These are phyloP conservation scores for Anorthoa munda DNA, from an alignment of 2,888 invertebrate genomes.

Conservation along the genomic window DNA sequence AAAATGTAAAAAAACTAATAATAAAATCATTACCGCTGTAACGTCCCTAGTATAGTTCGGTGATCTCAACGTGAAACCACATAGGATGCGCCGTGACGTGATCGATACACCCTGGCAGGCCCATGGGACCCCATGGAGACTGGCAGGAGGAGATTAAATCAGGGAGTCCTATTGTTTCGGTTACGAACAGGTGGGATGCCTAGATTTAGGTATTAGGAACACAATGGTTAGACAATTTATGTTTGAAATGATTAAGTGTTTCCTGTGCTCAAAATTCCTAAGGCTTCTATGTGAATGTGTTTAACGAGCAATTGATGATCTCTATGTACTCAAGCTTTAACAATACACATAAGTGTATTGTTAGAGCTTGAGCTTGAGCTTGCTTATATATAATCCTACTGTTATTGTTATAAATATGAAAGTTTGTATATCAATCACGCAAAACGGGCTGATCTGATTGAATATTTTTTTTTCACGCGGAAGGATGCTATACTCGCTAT, in stretches of 20 bases:
- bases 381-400: too few species aligned
- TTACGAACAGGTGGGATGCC: slow-evolving; percentile 7
- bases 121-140: slow-evolving; percentile 24
- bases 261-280: too few species aligned
- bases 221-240: not conserved
- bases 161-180: slow-evolving; percentile 41
- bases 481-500: not conserved
- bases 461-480: too few species aligned
- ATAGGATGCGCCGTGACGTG: slow-evolving; percentile 47
- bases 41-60: slow-evolving; percentile 42
- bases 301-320: too few species aligned
- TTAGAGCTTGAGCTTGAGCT: too few species aligned
- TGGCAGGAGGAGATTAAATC: slow-evolving; percentile 50
- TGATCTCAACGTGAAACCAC: slow-evolving; percentile 43
- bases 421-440: too few species aligned
- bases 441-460: too few species aligned
- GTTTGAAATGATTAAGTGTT: not conserved
- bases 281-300: too few species aligned
- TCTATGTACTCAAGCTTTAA: too few species aligned
- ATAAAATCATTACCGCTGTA: not conserved
- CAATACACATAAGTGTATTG: too few species aligned
- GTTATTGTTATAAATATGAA: too few species aligned
- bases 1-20: not conserved
- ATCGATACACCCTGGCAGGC: slow-evolving; percentile 52
- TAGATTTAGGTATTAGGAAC: not conserved